A percentile compares a stretch with the other conserved stretches of the same genome.
Evolutionary conservation across 1,140 invertebrate genomes (phyloP).

Genomic region (Drosophila eugracilis): DNA sequence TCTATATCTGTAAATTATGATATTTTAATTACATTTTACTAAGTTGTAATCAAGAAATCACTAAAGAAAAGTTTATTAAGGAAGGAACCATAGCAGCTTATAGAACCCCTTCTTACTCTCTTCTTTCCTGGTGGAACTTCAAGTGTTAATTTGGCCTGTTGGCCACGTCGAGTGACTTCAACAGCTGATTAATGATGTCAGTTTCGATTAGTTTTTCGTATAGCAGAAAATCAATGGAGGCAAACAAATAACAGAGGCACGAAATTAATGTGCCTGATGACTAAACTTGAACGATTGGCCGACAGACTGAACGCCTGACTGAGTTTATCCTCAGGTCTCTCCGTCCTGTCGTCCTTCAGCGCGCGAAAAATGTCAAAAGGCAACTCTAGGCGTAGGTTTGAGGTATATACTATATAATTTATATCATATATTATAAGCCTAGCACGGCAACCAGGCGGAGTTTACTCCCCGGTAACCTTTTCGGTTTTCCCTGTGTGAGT

Average conservation of each 20-base stretch:
- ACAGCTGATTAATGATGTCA: slow-evolving; percentile 59
- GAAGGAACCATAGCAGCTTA: not conserved
- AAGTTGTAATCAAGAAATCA: too few species aligned
- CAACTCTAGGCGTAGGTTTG: slow-evolving; percentile 21
- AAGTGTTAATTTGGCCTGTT: slow-evolving; percentile 47
- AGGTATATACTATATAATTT: not conserved
- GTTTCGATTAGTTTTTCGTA: slow-evolving; percentile 11
- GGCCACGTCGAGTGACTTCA: slow-evolving; percentile 28
- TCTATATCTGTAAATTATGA: too few species aligned
- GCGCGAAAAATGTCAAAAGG: slow-evolving; percentile 71
- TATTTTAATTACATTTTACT: too few species aligned
- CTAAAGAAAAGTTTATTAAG: too few species aligned
- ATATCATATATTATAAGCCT: slow-evolving; percentile 41
- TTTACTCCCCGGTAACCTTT: slow-evolving; percentile 23
- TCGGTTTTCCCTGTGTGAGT: slow-evolving; percentile 38
- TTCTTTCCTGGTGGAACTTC: not conserved
- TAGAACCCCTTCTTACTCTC: too few species aligned
- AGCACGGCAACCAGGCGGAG: slow-evolving; percentile 47
- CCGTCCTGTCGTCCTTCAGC: slow-evolving; percentile 67
- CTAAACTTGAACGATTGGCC: slow-evolving; percentile 33
- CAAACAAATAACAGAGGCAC: slow-evolving; percentile 41
- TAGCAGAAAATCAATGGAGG: slow-evolving; percentile 58
- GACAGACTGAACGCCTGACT: slow-evolving; percentile 42
- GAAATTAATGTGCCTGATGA: slow-evolving; percentile 52
- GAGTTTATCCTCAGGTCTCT: slow-evolving; percentile 22